Base-by-base conservation (phyloP, 23 tunicate species). In the Botrylloides violaceus region DNA sequence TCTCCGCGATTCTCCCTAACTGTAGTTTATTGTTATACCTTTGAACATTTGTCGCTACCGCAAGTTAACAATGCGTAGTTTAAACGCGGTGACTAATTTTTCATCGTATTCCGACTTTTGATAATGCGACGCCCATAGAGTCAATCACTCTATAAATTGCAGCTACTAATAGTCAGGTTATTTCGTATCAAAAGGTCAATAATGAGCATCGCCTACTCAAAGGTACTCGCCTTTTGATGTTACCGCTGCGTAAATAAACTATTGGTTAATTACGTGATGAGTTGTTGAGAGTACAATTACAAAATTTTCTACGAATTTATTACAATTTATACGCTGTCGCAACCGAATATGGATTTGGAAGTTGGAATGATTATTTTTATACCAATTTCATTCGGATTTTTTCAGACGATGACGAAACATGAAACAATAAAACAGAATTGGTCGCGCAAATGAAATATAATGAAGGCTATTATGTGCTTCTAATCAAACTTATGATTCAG, bases 211-310 rank as follows among this genome's bases (percentile, higher is more conserved):
- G 53, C 15, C 53, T 43, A 43, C 15, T 43, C 53, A 43, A 43
- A 43, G 53, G 53, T 15, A 15, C 53, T 15, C 15, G 53, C 15
- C 53, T 15, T 43, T 43, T 43, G 53, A 43, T 43, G 53, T 15
- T 15, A 7, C 12, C 53, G 53, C 53, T 7, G 15, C 15, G 53
- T 43, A 43, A 43, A 43, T 43, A 43, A 43, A 43, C 53, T 43
- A 43, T 43, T 43, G 53, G 53, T 15, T 43, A 43, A 43, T 43
- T 43, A 43, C 53, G 53, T 43, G 53, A 43, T 43, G 53, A 43
- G 53, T 43, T 43, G 53, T 43, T 7, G 53, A 7, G 53, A 43
- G 53, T 43, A 7, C 53, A 43, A 43, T 7, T 43, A 43, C 53
- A 15, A 43, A 9, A 15, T 15, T 43, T 43, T 15, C 15, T 7